Evolutionary conservation across 92 coral and sea anemone species (phyloP), one percentile per base, ranked within the genome.

Genomic region (Actinernus sp.): DNA sequence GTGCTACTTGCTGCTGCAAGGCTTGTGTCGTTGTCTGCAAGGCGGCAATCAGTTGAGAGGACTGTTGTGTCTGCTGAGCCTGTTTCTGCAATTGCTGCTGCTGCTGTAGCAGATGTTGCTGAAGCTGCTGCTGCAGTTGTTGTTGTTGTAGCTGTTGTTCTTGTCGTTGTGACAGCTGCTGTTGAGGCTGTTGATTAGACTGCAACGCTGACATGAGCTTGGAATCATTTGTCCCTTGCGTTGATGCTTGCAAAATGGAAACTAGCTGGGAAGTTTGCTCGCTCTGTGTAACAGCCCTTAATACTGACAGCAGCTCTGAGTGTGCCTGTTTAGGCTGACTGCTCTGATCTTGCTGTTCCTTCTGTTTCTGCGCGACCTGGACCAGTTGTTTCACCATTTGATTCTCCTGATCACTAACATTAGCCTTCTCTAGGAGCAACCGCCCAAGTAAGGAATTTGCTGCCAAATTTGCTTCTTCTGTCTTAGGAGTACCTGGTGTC

Each of bases 51-150:
- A 58, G 36, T 41, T 58, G 65, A 2, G 78, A 71, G 0, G 78
- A 40, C 38, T 56, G 66, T 21, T 58, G 68, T 13, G 68, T 51
- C 34, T 73, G 54, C 17, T 59, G 82, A 2, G 39, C 74, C 37
- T 70, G 82, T 20, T 81, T 77, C 21, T 64, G 76, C 2, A 59
- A 63, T 47, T 29, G 88, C 26, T 61, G 75, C 54, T 54, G 52
- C 28, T 77, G 76, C 43, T 68, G 95, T 19, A 31, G 55, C 28
- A 50, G 40, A 41, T 66, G 89, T 10, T 58, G 79, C 65, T 22
- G 85, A 19, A 30, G 79, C 31, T 70, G 71, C 26, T 39, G 14
- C 32, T 4, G 51, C 6, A 28, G 62, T 25, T 58, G 84, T 11
- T 66, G 76, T 34, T 67, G 85, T 31, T 49, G 47, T 62, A 31